Evolutionary conservation across 2,113 vertebrate genomes (phyloP), one percentile per base, ranked within the genome.

Genomic region (Chlorodrepanis virens): DNA sequence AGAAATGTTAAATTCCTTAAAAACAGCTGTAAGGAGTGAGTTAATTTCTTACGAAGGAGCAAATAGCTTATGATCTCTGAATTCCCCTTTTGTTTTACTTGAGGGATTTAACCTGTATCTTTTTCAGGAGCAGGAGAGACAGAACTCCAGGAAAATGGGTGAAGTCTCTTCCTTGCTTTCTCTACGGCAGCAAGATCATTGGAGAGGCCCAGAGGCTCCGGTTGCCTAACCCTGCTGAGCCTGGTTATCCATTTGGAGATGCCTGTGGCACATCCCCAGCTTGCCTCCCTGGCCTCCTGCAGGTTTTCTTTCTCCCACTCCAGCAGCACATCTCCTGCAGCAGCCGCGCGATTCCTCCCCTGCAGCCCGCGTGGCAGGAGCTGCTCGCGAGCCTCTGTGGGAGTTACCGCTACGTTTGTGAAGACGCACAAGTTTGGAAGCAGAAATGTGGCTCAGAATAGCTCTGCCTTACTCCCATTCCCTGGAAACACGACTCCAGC

Each of bases 141-240:
- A n/a, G 39, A 65, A 12, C 20, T 89, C 21, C n/a, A 39, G 63
- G 50, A 76, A 76, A 85, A 72, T 0, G 18, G 29, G 4, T 5
- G 31, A 70, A 31, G 2, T 31, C 14, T 57, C 33, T 35, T 22
- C 1, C 20, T 22, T 22, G 9, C 14, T 54, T 77, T 53, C 8
- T 33, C 11, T n/a, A 1, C 1, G 20, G 13, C 1, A 18, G 15
- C 31, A 18, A 39, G 54, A 22, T 2, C 1, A 0, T 4, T 0
- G 0, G 44, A n/a, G 52, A 74, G 45, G 42, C 27, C 29, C 9
- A 27, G 42, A 59, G 24, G 23, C 53, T 28, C 2, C 3, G 2
- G 10, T 14, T 40, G 24, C 44, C 78, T 6, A 13, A n/a, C 24
- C 13, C 40, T 57, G 70, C 33, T 42, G 69, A 75, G 59, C 18